Evolutionary conservation across 2,797 vertebrate species (phyloP).

Genomic region (Aldrovandia affinis): DNA sequence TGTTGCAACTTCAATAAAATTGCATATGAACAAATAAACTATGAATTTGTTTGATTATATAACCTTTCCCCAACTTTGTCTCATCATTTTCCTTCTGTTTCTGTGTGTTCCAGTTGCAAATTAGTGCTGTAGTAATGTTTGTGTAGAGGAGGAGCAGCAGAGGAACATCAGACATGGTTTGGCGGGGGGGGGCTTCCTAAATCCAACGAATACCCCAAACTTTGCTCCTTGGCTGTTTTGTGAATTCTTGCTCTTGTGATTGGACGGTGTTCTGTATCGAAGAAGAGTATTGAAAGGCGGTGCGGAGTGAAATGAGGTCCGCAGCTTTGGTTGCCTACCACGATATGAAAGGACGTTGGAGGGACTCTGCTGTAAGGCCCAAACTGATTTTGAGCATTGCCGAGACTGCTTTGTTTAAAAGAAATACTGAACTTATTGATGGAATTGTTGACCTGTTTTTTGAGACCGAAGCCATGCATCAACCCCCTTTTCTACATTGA

Average conservation of each 20-base stretch:
- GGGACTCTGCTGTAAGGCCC: constrained; percentile 2
- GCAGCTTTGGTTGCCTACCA: not conserved
- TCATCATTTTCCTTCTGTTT: not conserved
- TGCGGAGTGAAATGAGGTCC: not conserved
- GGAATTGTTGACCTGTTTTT: not conserved
- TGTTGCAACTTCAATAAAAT: constrained; percentile 46
- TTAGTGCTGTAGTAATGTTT: not conserved
- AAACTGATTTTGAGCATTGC: not conserved
- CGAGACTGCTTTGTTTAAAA: too few species aligned
- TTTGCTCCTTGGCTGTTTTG: not conserved
- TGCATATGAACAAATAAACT: constrained; percentile 31
- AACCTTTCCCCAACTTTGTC: not conserved
- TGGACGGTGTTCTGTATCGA: not conserved
- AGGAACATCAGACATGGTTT: not conserved
- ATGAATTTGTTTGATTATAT: constrained; percentile 27
- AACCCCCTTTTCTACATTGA: constrained; percentile 35
- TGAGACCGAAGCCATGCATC: too few species aligned
- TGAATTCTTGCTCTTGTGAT: not conserved
- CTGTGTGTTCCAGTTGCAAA: not conserved
- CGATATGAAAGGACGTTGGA: not conserved
- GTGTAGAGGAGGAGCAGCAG: not conserved
- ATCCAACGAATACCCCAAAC: not conserved
- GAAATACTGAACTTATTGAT: not conserved
- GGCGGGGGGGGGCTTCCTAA: not conserved
- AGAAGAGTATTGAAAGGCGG: not conserved